phyloP scores from a whole-genome alignment of 2,888 invertebrate genomes.

The Branchipolynoe longqiensis region DNA sequence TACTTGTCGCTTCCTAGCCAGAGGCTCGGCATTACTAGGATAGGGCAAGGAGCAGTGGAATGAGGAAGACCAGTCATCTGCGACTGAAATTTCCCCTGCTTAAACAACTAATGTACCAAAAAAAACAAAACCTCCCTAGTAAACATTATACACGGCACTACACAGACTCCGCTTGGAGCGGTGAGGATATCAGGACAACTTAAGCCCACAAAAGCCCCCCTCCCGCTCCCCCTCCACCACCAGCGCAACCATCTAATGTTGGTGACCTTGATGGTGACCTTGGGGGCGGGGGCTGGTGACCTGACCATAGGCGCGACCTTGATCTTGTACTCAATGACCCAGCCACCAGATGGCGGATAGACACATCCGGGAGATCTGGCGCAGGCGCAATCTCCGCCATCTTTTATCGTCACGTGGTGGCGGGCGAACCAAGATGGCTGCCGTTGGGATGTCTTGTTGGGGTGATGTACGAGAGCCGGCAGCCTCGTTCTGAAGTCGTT shows the following conservation, averaged over 20 bases:
- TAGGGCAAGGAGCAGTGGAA: too few species aligned
- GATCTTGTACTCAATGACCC: conserved; percentile 10
- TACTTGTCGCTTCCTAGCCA: too few species aligned
- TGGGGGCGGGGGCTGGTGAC: neutral
- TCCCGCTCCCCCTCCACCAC: too few species aligned
- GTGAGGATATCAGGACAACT: too few species aligned
- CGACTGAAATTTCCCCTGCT: too few species aligned
- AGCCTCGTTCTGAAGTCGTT: neutral
- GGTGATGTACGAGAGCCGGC: neutral
- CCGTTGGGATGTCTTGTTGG: neutral
- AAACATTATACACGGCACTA: too few species aligned
- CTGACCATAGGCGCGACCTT: neutral
- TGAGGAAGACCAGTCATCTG: too few species aligned
- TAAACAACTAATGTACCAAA: too few species aligned
- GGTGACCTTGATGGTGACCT: neutral
- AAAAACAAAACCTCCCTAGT: too few species aligned
- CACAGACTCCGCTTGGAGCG: neutral
- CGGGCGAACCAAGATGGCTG: neutral
- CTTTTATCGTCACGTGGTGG: neutral
- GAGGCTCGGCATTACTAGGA: too few species aligned
- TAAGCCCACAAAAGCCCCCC: too few species aligned
- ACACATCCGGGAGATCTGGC: neutral
- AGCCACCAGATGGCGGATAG: neutral
- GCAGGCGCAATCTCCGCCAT: conserved; percentile 1
- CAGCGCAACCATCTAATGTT: neutral